A percentile compares a stretch with the other conserved stretches of the same genome.
These are phyloP conservation scores for Lucilia cuprina DNA, from an alignment of 1,140 invertebrate genomes.

Conservation along the genomic window DNA sequence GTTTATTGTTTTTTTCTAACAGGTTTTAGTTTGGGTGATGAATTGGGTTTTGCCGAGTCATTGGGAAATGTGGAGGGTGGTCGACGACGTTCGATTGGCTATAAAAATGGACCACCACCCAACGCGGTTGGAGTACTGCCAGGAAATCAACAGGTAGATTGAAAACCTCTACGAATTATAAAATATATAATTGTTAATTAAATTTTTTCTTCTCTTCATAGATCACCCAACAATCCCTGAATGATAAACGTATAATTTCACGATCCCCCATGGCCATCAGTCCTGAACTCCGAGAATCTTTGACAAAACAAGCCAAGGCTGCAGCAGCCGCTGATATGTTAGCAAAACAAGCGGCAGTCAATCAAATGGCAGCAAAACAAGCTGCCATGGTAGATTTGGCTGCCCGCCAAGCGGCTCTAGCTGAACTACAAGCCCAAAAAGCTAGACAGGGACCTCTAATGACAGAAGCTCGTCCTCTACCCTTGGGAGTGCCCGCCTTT, in stretches of 20 bases:
- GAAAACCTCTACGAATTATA: not conserved
- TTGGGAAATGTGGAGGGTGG: constrained; percentile 75
- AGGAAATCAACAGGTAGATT: constrained; percentile 47
- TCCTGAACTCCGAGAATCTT: not conserved
- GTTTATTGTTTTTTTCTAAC: constrained; percentile 29
- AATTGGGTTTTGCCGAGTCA: constrained; percentile 80
- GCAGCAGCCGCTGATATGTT: constrained; percentile 19
- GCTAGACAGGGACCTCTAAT: constrained; percentile 49
- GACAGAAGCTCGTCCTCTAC: constrained; percentile 65
- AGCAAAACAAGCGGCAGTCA: not conserved
- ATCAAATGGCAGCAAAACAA: constrained; percentile 20
- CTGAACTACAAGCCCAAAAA: not conserved
- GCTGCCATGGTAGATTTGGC: not conserved
- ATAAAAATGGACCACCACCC: constrained; percentile 64
- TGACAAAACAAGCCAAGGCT: constrained; percentile 20
- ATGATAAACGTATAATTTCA: constrained; percentile 37
- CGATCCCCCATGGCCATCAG: not conserved
- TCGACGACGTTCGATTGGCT: constrained; percentile 71
- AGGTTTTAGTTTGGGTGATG: constrained; percentile 86
- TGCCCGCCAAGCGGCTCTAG: not conserved
- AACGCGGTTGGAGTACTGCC: constrained; percentile 53
- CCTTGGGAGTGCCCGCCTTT: constrained; percentile 74
- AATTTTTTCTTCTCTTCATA: not conserved
- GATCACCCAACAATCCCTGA: constrained; percentile 29
- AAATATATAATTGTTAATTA: not conserved